Percentiles rank a stretch among this genome's conserved stretches.
Evolutionary conservation across 2,797 vertebrate genomes (phyloP).

Genomic region (Melanotaenia pygmaea): DNA sequence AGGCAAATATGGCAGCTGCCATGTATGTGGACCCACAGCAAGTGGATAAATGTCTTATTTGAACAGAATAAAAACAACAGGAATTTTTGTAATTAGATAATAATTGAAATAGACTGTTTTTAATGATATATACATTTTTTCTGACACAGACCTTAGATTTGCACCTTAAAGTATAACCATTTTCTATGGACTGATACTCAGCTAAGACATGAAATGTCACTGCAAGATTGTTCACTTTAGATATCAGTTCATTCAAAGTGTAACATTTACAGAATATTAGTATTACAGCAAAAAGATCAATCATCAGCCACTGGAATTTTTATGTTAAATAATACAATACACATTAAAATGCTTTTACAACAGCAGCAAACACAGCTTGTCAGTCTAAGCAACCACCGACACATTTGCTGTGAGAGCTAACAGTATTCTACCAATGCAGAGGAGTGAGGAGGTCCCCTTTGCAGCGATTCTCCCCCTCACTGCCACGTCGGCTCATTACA

Average conservation of each 20-base stretch:
- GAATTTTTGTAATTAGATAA: too few species aligned
- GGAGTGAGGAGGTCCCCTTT: conserved; percentile 61
- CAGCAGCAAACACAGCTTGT: conserved; percentile 18
- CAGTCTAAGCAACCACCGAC: conserved; percentile 39
- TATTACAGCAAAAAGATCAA: background rate
- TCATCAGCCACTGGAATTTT: background rate
- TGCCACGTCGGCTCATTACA: conserved; percentile 51
- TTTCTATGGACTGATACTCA: conserved; percentile 9
- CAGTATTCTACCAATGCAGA: conserved; percentile 62
- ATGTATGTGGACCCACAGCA: too few species aligned
- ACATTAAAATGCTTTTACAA: background rate
- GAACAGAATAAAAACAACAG: too few species aligned
- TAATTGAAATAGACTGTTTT: too few species aligned
- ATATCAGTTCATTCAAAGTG: conserved; percentile 20
- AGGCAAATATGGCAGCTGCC: too few species aligned
- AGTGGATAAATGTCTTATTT: too few species aligned
- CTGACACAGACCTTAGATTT: too few species aligned
- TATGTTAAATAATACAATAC: background rate
- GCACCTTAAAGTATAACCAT: too few species aligned
- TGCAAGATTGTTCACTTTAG: background rate
- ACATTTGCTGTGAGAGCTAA: conserved; percentile 36
- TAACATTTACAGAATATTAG: background rate
- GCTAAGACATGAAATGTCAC: conserved; percentile 8
- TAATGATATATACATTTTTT: too few species aligned
- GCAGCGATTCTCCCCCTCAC: conserved; percentile 46